phyloP scores from a whole-genome alignment of 1,140 invertebrate genomes.

The Penaeus indicus region DNA sequence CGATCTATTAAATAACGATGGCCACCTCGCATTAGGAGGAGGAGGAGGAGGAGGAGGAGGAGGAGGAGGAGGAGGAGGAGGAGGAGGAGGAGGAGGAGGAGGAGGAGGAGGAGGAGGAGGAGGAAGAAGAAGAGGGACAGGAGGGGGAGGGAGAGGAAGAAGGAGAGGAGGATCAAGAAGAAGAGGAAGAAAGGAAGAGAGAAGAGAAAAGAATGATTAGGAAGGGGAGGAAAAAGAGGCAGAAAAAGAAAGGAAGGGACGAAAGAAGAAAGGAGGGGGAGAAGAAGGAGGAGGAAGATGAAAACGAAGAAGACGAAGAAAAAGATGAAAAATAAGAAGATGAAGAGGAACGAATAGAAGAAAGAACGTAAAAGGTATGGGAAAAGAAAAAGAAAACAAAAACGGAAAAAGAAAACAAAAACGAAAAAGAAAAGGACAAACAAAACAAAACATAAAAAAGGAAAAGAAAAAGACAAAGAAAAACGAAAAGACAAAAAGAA shows the following conservation, averaged over 20 bases:
- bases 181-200: slow-evolving; percentile 41
- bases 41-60: slow-evolving; percentile 21
- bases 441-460: background rate
- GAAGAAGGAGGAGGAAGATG: background rate
- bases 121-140: slow-evolving; percentile 15
- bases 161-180: background rate
- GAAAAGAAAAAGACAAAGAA: background rate
- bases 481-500: background rate
- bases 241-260: background rate
- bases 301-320: background rate
- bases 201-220: slow-evolving; percentile 31
- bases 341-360: background rate
- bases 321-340: background rate
- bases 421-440: background rate
- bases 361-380: background rate
- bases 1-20: no score
- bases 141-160: background rate
- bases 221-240: background rate
- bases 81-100: background rate
- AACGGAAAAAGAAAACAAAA: no score
- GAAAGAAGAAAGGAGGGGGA: background rate
- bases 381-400: background rate
- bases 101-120: background rate
- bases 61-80: background rate
- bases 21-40: slow-evolving; percentile 15